Percentiles rank a stretch among this genome's conserved stretches.
phyloP scores from a whole-genome alignment of 2,888 invertebrate genomes.

The Lasioglossum zephyrum region DNA sequence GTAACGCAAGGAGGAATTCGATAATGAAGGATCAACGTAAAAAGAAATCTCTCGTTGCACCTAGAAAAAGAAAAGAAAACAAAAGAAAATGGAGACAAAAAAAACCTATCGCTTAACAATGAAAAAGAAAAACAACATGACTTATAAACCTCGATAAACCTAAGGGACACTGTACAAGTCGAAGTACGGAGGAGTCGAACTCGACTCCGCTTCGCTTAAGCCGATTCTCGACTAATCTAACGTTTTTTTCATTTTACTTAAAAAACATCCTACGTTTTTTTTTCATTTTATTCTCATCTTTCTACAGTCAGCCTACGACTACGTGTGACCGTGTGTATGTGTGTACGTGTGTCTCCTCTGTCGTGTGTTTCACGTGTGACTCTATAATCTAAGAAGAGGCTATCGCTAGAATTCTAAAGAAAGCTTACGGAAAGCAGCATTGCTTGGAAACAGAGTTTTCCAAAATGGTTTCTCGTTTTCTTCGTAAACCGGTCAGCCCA shows the following conservation, averaged over 20 bases:
- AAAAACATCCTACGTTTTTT: slow-evolving; percentile 80
- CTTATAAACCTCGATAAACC: slow-evolving; percentile 78
- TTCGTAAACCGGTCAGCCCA: slow-evolving; percentile 78
- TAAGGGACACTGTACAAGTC: slow-evolving; percentile 82
- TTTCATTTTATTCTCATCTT: slow-evolving; percentile 68
- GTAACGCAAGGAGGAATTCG: slow-evolving; percentile 5
- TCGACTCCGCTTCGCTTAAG: slow-evolving; percentile 76
- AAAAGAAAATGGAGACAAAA: neutral
- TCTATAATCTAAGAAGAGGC: slow-evolving; percentile 76
- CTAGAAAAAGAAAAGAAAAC: slow-evolving; percentile 59
- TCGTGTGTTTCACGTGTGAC: slow-evolving; percentile 33
- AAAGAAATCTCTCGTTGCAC: slow-evolving; percentile 63
- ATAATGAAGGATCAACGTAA: slow-evolving; percentile 23
- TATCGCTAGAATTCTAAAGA: slow-evolving; percentile 77
- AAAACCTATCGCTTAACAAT: slow-evolving; percentile 75
- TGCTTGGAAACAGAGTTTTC: slow-evolving; percentile 66
- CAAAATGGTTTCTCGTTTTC: slow-evolving; percentile 53
- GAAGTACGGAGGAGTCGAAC: slow-evolving; percentile 76
- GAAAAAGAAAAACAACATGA: slow-evolving; percentile 80
- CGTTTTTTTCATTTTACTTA: slow-evolving; percentile 72
- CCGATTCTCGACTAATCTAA: slow-evolving; percentile 77
- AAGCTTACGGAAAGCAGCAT: slow-evolving; percentile 80
- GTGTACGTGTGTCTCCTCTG: neutral
- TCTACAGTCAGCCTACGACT: slow-evolving; percentile 71
- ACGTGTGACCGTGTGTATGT: slow-evolving; percentile 21